Base-by-base conservation (phyloP, 2,888 invertebrate genomes). In the Oscheius sp. region DNA sequence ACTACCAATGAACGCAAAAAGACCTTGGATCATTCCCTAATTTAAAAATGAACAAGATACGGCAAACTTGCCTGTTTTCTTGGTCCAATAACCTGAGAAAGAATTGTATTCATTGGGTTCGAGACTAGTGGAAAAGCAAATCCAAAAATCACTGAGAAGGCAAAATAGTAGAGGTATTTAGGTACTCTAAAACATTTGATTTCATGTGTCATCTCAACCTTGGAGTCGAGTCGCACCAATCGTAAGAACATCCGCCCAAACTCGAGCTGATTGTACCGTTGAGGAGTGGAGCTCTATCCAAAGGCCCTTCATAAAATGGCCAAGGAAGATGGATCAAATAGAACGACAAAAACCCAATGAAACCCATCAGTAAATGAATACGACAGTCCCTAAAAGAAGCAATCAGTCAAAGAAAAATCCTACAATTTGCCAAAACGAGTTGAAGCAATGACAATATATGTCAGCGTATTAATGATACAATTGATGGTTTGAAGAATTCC, bases 41-140 rank as follows among this genome's bases (percentile, higher is more conserved):
- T n/a, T n/a, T n/a, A 37, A 37, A n/a, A n/a, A n/a, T n/a, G n/a
- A n/a, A n/a, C n/a, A n/a, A n/a, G n/a, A n/a, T n/a, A n/a, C n/a
- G n/a, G n/a, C n/a, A n/a, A n/a, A n/a, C n/a, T n/a, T n/a, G 3
- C 8, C 61, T 78, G 78, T 46, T 78, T 76, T 15, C 78, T 58
- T 15, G 76, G 76, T 20, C 78, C 78, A n/a, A 78, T 55, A 15
- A 78, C 65, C 65, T 78, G 69, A 4, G 78, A 73, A 64, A 71
- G 74, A 1, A 76, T 55, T 0, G 75, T 74, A 48, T 74, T 74
- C 34, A 73, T 70, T 1, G 78, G 70, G 23, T 69, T 72, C 23
- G 76, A 74, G 25, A 78, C 73, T 53, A 74, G 70, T 0, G 78
- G 78, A 48, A 73, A 78, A 0, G 72, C 74, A 10, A 76, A 66